Conservation (phyloP, 1,140 invertebrate species). For the Elysia chlorotica region DNA sequence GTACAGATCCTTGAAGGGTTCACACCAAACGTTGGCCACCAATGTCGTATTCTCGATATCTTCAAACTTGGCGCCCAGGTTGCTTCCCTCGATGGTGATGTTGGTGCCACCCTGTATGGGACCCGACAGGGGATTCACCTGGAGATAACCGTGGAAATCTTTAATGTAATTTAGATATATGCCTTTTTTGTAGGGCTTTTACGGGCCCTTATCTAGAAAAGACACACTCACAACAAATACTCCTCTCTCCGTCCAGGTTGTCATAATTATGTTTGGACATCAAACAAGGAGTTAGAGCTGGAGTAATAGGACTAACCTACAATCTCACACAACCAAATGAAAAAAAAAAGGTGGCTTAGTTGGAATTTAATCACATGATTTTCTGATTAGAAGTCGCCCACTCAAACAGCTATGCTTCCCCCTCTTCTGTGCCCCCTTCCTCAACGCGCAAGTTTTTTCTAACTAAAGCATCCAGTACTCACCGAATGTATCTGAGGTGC, state of each 20-base stretch:
- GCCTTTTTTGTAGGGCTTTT: no score
- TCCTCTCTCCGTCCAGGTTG: no score
- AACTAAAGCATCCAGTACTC: no score
- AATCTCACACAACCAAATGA: neutral
- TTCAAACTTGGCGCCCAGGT: constrained; percentile 87
- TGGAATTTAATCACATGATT: no score
- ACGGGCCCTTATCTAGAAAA: no score
- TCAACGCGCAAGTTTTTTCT: no score
- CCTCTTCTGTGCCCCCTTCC: no score
- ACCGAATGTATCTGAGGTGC: constrained; percentile 36
- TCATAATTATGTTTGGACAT: no score
- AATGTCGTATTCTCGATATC: constrained; percentile 90
- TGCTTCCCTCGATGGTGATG: constrained; percentile 93
- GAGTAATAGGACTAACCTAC: neutral
- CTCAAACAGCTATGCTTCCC: no score
- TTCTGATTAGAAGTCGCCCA: no score
- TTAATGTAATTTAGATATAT: neutral
- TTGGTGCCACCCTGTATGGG: constrained; percentile 96
- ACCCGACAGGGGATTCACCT: constrained; percentile 90
- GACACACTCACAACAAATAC: no score
- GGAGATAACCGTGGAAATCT: constrained; percentile 3
- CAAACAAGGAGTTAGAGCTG: neutral
- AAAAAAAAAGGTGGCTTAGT: neutral
- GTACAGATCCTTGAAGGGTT: constrained; percentile 76
- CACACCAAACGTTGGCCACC: constrained; percentile 88